Evolutionary conservation across 2,113 vertebrate species (phyloP).

Genomic region (Eurypyga helias): DNA sequence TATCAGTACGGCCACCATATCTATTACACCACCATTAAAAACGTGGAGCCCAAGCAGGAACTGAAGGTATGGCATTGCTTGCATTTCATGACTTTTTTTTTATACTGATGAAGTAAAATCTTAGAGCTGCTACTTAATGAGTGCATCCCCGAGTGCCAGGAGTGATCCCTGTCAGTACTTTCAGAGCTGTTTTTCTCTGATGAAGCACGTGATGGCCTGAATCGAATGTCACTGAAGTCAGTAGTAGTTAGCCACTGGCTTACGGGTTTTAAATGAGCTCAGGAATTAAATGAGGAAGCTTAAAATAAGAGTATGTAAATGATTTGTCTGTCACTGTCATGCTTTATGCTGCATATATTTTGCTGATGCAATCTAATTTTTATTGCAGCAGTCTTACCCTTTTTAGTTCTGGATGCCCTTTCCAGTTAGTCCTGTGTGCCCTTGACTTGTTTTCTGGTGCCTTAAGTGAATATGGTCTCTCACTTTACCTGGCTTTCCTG

Average conservation of each 20-base stretch:
- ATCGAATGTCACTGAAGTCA: neutral
- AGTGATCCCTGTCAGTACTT: neutral
- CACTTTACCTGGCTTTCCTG: neutral
- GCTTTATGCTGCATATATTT: neutral
- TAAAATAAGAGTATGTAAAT: neutral
- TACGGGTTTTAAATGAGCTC: neutral
- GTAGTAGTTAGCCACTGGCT: neutral
- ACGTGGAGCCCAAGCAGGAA: constrained; percentile 96
- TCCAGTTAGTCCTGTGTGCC: neutral
- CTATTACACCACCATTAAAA: constrained; percentile 96
- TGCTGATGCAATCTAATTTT: neutral
- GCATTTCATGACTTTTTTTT: neutral
- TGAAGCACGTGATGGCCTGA: neutral
- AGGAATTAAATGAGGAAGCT: neutral
- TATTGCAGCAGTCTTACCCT: neutral
- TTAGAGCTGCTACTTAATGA: neutral
- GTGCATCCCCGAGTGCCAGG: neutral
- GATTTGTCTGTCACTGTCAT: neutral
- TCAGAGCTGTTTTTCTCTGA: neutral
- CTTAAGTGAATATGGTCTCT: neutral
- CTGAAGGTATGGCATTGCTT: constrained; percentile 84
- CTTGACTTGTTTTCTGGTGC: neutral
- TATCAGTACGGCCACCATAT: constrained; percentile 97
- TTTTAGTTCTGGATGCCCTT: constrained; percentile 1
- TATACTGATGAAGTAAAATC: neutral